phyloP scores from a whole-genome alignment of 2,888 invertebrate genomes.

The Thumatha senex region DNA sequence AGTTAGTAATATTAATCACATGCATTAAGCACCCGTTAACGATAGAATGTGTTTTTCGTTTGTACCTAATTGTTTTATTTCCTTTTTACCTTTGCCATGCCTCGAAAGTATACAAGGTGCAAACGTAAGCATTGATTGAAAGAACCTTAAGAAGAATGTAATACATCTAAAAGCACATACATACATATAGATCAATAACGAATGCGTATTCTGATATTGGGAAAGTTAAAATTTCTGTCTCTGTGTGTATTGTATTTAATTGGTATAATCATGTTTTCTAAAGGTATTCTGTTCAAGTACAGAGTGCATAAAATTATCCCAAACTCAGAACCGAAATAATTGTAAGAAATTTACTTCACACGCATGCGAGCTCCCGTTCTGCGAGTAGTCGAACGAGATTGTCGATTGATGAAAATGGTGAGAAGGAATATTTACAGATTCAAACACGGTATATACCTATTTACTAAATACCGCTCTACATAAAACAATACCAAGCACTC shows the following conservation, averaged over 20 bases:
- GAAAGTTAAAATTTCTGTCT: constrained; percentile 10
- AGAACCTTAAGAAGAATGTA: background rate
- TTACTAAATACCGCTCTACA: too few relatives aligned
- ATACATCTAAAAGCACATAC: background rate
- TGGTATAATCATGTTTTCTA: too few relatives aligned
- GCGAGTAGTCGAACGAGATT: constrained; percentile 38
- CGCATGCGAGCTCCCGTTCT: constrained; percentile 40
- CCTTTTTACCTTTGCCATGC: background rate
- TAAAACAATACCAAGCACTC: background rate
- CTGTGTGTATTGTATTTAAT: background rate
- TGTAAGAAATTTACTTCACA: constrained; percentile 27
- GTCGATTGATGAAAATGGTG: constrained; percentile 33
- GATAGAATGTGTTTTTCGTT: background rate
- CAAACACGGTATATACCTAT: too few relatives aligned
- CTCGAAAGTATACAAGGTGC: background rate
- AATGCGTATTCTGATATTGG: constrained; percentile 34
- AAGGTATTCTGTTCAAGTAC: too few relatives aligned
- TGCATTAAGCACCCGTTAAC: constrained; percentile 6
- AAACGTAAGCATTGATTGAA: background rate
- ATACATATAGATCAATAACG: background rate
- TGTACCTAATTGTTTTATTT: too few relatives aligned
- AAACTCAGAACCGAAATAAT: constrained; percentile 34
- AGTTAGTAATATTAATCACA: constrained; percentile 10
- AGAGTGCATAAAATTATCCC: constrained; percentile 17
- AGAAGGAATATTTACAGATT: background rate